These are phyloP conservation scores for Amphimallon solstitiale DNA, from an alignment of 2,888 invertebrate species.

Conservation along the genomic window DNA sequence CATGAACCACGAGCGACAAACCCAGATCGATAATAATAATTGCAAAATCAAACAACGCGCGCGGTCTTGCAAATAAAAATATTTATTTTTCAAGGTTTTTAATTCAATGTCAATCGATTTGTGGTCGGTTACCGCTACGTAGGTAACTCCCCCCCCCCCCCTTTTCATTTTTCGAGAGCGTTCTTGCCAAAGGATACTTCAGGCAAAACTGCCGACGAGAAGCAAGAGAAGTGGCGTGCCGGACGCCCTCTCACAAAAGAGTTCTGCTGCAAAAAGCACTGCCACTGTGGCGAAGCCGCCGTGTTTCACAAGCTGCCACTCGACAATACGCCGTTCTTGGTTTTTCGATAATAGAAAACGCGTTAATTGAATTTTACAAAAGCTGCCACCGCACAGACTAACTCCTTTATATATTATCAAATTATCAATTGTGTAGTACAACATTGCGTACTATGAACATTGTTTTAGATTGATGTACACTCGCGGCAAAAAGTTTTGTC, in stretches of 20 bases:
- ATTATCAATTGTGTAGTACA: too few species aligned
- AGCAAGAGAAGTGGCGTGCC: background rate
- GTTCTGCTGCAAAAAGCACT: background rate
- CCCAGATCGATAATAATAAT: conserved; percentile 14
- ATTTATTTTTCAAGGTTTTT: conserved; percentile 25
- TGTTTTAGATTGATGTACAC: too few species aligned
- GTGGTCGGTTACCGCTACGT: background rate
- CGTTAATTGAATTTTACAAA: conserved; percentile 12
- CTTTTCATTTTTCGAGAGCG: conserved; percentile 18
- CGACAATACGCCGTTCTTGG: background rate
- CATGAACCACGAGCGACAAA: too few species aligned
- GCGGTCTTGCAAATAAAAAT: conserved; percentile 7
- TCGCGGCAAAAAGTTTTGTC: too few species aligned
- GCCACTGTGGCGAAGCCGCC: background rate
- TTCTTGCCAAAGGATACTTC: conserved; percentile 9
- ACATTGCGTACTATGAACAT: too few species aligned
- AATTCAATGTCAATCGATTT: conserved; percentile 25
- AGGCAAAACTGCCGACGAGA: background rate
- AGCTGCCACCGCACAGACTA: too few species aligned
- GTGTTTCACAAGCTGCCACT: background rate
- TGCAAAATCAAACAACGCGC: conserved; percentile 16
- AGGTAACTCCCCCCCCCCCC: too few species aligned
- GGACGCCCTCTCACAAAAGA: conserved; percentile 3
- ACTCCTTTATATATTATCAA: too few species aligned
- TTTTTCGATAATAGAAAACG: conserved; percentile 5